Base-by-base conservation (phyloP, 2,113 vertebrate genomes). In the Nematolebias whitei region DNA sequence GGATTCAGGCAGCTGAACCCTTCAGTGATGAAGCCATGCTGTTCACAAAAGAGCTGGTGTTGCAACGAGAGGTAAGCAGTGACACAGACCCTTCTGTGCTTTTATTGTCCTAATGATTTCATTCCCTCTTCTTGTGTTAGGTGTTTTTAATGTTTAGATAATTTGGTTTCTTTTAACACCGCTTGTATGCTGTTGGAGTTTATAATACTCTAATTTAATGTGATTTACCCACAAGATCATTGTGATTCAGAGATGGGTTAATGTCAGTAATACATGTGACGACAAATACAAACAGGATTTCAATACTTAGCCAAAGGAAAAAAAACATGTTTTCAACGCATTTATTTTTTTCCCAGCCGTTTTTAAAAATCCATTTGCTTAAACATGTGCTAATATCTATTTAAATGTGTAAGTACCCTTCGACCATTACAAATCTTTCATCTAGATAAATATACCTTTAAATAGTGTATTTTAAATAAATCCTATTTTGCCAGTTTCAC, bases 11-110 rank as follows among this genome's bases (percentile, higher is more conserved):
- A 74, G 96, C 95, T 0, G 97, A 99, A 48, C 96, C 97, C 11
- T 99, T 96, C 94, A 98, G 95, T 24, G 94, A 99, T n/a, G 96
- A 99, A 76, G 97, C 97, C 76, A 92, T 87, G 7, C 89, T 93
- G 65, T 98, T 98, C 92, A 97, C 97, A 86, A 98, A 98, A 93
- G 97, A 99, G 83, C 94, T 98, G 80, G 97, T 99, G 74, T 88
- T 99, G 75, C 97, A 98, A 71, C 85, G 96, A 64, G 97, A 98
- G 96, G 97, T 98, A 95, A 90, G 93, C 38, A 24, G 2, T n/a
- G 12, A 18, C 35, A 12, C 58, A 23, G 50, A 54, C 38, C 43
- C 10, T 38, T 66, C 63, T 47, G 40, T 0, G 5, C 3, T 69
- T 51, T 50, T 4, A 40, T 72, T 19, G 12, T 18, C 55, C 51